Evolutionary conservation across 2,797 vertebrate species (phyloP), one percentile per base, ranked within the genome.

Genomic region (Danio aesculapii): DNA sequence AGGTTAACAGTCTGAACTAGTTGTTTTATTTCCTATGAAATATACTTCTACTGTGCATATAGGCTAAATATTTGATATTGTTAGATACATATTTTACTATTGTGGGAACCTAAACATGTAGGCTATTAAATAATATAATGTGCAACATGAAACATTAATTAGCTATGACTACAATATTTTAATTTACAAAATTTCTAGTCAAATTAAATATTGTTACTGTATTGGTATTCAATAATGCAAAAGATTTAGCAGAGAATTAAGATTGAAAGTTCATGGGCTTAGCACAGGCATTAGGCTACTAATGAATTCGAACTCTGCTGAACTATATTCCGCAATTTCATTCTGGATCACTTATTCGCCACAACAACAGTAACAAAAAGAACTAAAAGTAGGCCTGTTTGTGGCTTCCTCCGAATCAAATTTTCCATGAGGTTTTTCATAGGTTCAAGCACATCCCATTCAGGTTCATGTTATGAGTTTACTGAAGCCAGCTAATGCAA

Each of bases 351-450:
- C 17, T 79, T 30, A 59, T 71, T 52, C 16, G 19, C 46, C 12
- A 30, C 52, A 21, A 62, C 19, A 19, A 17, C 14, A n/a, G 5
- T 7, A 30, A 30, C 1, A 57, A 61, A 43, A 66, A 16, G 1
- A n/a, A 30, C 30, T 19, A 6, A 43, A 49, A 52, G 12, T 21
- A 19, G 3, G 14, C 6, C 39, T 79, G 66, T 52, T 55, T 86
- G 44, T 59, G 16, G 52, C 71, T 82, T 66, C 83, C 69, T 86
- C 66, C 77, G 12, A 77, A 81, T 79, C 77, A 9, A 2, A 90
- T 84, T 88, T 73, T 75, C 19, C 14, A 49, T 44, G 12, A 13
- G 43, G 19, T 11, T 63, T 67, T 70, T 66, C 7, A 39, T 50
- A n/a, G 17, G 8, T 17, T 6, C 13, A 10, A 30, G 59, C 55